Conservation (phyloP, 2,113 vertebrate species). For the Sylvia atricapilla region DNA sequence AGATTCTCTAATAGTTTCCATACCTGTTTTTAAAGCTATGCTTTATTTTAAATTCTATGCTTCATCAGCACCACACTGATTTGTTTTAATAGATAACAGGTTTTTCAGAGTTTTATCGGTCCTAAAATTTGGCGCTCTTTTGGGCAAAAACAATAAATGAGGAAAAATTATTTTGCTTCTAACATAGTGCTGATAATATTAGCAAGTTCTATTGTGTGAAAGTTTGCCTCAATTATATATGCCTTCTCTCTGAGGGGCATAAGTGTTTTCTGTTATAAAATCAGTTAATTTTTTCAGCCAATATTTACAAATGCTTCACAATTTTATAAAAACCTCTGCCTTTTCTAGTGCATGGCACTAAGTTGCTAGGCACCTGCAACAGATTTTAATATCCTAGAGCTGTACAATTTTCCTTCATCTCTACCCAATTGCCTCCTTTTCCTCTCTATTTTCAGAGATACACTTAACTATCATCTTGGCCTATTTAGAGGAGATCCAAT, state of each 20-base stretch:
- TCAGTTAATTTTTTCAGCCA: not conserved
- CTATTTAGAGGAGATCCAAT: not conserved
- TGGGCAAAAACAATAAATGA: not conserved
- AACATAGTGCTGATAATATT: not conserved
- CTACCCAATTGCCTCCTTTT: not conserved
- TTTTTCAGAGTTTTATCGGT: not conserved
- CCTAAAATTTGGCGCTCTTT: not conserved
- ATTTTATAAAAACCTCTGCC: not conserved
- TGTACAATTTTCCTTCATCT: not conserved
- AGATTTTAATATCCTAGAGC: not conserved
- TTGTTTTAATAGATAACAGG: not conserved
- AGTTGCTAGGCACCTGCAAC: not conserved
- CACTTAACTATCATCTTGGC: not conserved
- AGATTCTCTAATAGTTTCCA: not conserved
- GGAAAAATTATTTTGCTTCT: not conserved
- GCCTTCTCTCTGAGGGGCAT: not conserved
- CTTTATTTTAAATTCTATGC: not conserved
- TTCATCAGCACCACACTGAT: not conserved
- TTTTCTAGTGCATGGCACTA: not conserved
- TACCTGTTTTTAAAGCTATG: not conserved
- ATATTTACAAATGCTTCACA: not conserved
- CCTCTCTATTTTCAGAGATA: not conserved
- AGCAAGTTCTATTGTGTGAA: not conserved
- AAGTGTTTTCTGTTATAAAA: not conserved
- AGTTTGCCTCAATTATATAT: not conserved